These are phyloP conservation scores for Cylindroiulus punctatus DNA, from an alignment of 2,888 invertebrate genomes.

Conservation along the genomic window DNA sequence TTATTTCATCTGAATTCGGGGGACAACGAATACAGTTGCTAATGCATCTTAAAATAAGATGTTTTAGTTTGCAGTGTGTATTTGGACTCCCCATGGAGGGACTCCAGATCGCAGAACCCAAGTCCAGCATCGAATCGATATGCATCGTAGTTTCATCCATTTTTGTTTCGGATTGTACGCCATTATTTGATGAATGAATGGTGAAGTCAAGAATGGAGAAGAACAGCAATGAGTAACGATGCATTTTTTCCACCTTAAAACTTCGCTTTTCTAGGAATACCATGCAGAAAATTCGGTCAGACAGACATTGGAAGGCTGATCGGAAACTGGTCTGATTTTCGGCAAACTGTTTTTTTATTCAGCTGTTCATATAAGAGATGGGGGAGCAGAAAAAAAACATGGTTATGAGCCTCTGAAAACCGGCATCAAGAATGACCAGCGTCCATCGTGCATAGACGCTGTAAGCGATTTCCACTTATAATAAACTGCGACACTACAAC, in stretches of 20 bases:
- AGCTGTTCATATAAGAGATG: background rate
- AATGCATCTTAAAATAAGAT: no score
- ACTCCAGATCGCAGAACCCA: no score
- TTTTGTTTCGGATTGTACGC: background rate
- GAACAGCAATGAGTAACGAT: slow-evolving; percentile 26
- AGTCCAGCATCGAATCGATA: background rate
- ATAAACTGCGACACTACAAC: slow-evolving; percentile 48
- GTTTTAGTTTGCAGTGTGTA: no score
- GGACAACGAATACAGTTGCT: no score
- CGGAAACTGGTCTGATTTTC: background rate
- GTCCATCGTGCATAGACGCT: background rate
- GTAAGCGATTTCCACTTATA: slow-evolving; percentile 49
- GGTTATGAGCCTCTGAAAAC: slow-evolving; percentile 29
- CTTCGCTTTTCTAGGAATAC: background rate
- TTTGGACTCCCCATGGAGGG: no score
- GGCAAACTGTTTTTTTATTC: slow-evolving; percentile 11
- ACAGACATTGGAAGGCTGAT: background rate
- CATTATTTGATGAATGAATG: slow-evolving; percentile 33
- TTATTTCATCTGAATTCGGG: no score
- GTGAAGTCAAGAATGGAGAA: background rate
- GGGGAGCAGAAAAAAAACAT: background rate
- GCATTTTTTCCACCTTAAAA: slow-evolving; percentile 36
- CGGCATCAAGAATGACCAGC: background rate
- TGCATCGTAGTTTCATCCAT: background rate
- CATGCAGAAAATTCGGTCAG: background rate